Evolutionary conservation across 1,140 invertebrate species (phyloP), one percentile per base, ranked within the genome.

Genomic region (Heliconius himera): DNA sequence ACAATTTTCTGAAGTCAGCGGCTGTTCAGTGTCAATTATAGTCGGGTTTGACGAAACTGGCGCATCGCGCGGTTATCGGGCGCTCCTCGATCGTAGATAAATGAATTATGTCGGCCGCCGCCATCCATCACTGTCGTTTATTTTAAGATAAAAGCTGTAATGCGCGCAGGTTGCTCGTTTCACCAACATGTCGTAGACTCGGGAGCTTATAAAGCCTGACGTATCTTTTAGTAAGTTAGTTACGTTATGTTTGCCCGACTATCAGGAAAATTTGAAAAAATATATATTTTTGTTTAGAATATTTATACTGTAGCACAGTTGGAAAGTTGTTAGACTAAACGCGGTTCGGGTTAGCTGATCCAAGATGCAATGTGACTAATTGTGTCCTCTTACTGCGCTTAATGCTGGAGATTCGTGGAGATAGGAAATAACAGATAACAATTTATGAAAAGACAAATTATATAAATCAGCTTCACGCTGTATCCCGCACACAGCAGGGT

Each of bases 111-210:
- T 72, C 79, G 79, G 79, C 81, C 81, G 79, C 86, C 87, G 74
- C 83, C 88, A 90, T 91, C 89, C 85, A 89, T 91, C 90, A 91
- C 85, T 87, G 88, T 90, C 91, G 78, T 79, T 86, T 88, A 89
- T 88, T 91, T 91, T 90, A 87, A 91, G 89, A 91, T 91, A 92
- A 91, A 92, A 89, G 85, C 89, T 82, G 86, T 90, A 86, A 89
- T 83, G 82, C 79, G 18, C 75, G 83, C 82, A 87, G 83, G 83
- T 87, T 88, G 85, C 74, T 82, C 81, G 46, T 80, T 82, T 80
- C 74, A 70, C 36, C 74, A 26, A 33, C 74, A 76, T 66, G 29
- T 66, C 60, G 60, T 66, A 66, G 22, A 66, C 22, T 66, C 22
- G 22, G 60, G 22, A 66, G 60, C 60, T 66, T 66, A 66, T 66